Conservation (phyloP, 1,140 invertebrate genomes). For the Heliothis virescens region DNA sequence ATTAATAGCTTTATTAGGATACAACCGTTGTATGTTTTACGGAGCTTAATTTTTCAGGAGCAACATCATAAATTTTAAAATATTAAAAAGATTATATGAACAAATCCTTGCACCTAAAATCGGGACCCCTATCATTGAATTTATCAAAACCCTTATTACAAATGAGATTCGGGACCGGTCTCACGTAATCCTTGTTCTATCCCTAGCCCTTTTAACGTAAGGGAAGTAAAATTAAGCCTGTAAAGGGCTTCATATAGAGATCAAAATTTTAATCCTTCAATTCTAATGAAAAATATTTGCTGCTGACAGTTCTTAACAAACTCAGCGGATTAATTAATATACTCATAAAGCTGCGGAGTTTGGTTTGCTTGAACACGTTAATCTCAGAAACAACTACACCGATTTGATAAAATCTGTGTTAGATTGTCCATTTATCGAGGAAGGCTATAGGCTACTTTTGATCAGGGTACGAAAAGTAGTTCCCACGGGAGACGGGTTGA, state of each 20-base stretch:
- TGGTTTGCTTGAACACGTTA: no score
- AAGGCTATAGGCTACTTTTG: no score
- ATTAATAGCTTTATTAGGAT: constrained; percentile 44
- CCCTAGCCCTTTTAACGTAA: constrained; percentile 45
- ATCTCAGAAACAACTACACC: no score
- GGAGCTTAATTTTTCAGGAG: constrained; percentile 29
- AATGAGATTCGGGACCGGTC: constrained; percentile 46
- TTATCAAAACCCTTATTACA: constrained; percentile 47
- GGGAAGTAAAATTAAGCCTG: constrained; percentile 43
- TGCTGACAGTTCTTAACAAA: neutral
- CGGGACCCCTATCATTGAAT: constrained; percentile 41
- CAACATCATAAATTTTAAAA: constrained; percentile 28
- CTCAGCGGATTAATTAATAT: constrained; percentile 6
- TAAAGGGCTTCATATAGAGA: constrained; percentile 27
- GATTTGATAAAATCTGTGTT: no score
- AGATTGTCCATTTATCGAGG: no score
- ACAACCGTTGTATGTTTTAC: neutral
- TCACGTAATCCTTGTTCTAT: constrained; percentile 40
- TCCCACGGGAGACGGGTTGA: no score
- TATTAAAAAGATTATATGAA: constrained; percentile 42
- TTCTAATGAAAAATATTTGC: constrained; percentile 31
- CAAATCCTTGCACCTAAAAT: constrained; percentile 40
- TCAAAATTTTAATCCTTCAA: constrained; percentile 41
- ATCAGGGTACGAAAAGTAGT: no score
- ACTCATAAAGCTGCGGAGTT: neutral